Base-by-base conservation (phyloP, 2,888 invertebrate species). In the Agrilus biguttatus region DNA sequence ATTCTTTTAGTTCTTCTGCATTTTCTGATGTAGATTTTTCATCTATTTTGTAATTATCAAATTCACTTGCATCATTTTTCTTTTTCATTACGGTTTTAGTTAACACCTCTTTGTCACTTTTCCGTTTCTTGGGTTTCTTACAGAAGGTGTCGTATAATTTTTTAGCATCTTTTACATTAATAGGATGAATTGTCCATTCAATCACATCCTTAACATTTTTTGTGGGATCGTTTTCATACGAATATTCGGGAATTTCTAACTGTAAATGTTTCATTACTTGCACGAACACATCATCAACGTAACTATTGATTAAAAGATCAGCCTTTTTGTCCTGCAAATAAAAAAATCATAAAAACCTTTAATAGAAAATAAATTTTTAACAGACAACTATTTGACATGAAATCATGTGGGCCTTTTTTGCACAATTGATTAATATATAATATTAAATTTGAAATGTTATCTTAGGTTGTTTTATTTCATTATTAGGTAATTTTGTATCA, bases 271-370 rank as follows among this genome's bases (percentile, higher is more conserved):
- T 76, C 73, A 86, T 81, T 0, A 92, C 71, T 58, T 76, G 78
- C 45, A 71, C 70, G 55, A 92, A 69, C 39, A 95, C 77, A 43
- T 80, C 78, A 63, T 96, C 95, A 1, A 93, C 88, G 66, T 89
- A 93, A 13, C 83, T 77, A 57, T 90, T 83, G 50, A 96, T 90
- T 39, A 86, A 73, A 45, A 96, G 66, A 64, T 92, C 85, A 19
- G 92, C 87, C 68, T 90, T 88, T 60, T 86, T 86, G 60, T 95
- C 91, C 88, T 89, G 59, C 36, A 73, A 73, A 53, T 48, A 49
- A 46, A n/a, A 47, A 47, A 47, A 42, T 21, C 33, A 37, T 44
- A 45, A 42, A 44, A 37, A 17, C 36, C 45, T 33, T 43, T 21
- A 34, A 13, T n/a, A n/a, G n/a, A n/a, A n/a, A n/a, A n/a, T n/a